These are phyloP conservation scores for Lacerta agilis DNA, from an alignment of 2,797 vertebrate genomes.

Conservation along the genomic window DNA sequence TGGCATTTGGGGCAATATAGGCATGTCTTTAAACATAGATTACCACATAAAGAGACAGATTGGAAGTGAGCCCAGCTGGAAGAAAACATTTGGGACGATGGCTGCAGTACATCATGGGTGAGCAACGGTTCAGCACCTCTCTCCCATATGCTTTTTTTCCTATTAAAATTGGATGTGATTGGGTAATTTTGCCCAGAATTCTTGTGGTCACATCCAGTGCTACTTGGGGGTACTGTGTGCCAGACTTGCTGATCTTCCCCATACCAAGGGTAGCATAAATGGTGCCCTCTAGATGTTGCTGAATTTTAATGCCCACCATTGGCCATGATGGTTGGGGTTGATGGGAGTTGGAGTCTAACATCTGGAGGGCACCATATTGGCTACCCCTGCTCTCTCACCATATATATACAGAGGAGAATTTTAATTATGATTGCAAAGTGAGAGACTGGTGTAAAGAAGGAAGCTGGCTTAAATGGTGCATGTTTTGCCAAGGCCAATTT, in stretches of 20 bases:
- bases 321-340: too few relatives aligned
- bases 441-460: background rate
- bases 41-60: too few relatives aligned
- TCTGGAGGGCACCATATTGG: too few relatives aligned
- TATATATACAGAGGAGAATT: background rate
- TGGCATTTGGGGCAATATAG: background rate
- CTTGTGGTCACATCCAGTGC: background rate
- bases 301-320: too few relatives aligned
- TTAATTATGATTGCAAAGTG: background rate
- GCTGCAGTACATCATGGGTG: background rate
- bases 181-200: background rate
- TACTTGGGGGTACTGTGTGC: background rate
- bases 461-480: background rate
- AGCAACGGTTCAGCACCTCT: background rate
- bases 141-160: background rate
- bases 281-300: too few relatives aligned
- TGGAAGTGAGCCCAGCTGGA: background rate
- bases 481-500: background rate
- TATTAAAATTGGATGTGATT: background rate
- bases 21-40: background rate
- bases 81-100: background rate
- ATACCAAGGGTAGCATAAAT: too few relatives aligned
- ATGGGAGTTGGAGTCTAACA: too few relatives aligned
- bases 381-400: background rate
- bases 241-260: background rate